phyloP scores from a whole-genome alignment of 2,797 vertebrate genomes.

The Parambassis ranga region DNA sequence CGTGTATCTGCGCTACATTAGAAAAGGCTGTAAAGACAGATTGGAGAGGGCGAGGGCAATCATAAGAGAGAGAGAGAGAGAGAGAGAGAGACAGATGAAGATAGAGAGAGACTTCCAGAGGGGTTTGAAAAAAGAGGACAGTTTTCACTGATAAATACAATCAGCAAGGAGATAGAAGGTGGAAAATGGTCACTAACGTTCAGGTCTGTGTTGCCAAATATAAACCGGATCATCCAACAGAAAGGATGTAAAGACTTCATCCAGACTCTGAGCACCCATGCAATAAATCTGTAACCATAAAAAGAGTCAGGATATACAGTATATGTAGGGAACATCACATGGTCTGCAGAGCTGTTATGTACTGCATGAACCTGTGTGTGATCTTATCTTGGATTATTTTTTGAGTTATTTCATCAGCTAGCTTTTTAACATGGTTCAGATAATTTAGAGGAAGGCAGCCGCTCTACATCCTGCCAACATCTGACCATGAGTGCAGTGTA shows the following conservation, averaged over 20 bases:
- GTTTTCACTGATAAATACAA: slow-evolving; percentile 39
- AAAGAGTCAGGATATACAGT: not conserved
- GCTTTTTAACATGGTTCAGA: too few species aligned
- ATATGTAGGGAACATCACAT: not conserved
- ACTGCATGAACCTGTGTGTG: too few species aligned
- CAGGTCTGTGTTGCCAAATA: slow-evolving; percentile 19
- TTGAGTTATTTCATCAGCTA: too few species aligned
- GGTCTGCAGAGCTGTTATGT: not conserved
- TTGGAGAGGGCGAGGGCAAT: slow-evolving; percentile 4
- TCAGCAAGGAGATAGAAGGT: slow-evolving; percentile 1
- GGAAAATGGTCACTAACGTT: slow-evolving; percentile 45
- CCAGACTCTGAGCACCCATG: not conserved
- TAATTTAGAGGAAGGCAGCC: too few species aligned
- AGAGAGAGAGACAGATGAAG: slow-evolving; percentile 8
- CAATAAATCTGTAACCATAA: not conserved
- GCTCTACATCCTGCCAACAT: too few species aligned
- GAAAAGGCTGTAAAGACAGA: slow-evolving; percentile 38
- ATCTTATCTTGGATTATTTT: too few species aligned
- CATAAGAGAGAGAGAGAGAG: slow-evolving; percentile 3
- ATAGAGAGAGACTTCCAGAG: not conserved
- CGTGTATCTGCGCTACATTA: slow-evolving; percentile 6
- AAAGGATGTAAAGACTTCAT: slow-evolving; percentile 5
- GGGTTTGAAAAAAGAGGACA: slow-evolving; percentile 2
- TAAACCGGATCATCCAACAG: not conserved
- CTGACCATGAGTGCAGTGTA: too few species aligned